Base-by-base conservation (phyloP, 1,140 invertebrate species). In the Cecropterus lyciades region DNA sequence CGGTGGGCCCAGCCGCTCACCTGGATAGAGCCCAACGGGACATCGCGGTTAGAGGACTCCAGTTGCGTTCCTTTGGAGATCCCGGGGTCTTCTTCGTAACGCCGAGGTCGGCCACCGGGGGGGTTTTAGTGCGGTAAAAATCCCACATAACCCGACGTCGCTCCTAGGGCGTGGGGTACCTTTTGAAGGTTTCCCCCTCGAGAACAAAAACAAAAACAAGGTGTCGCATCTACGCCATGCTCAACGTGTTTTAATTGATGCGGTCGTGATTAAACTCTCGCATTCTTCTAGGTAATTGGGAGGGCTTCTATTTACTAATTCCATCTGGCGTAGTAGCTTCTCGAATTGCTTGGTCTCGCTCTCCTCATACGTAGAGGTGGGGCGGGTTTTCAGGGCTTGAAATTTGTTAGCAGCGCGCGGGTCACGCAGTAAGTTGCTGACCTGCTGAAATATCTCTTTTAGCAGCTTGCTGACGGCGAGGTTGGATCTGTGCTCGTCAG, bases 371-470 rank as follows among this genome's bases (percentile, higher is more conserved):
- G 49, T 52, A 8, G 27, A 14, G n/a, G 33, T 52, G 49, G 33
- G 27, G 11, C 49, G 49, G 3, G 24, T 7, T 52, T 52, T 52
- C 4, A 52, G 49, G 10, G 24, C 13, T 8, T 52, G 20, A 33
- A 51, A 52, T 13, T 52, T 52, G n/a, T 33, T 52, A 5, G 24
- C 8, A 52, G n/a, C 43, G 0, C 13, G 49, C 0, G 49, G 49
- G 24, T 52, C 24, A 33, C 49, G 49, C n/a, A 52, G 49, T 33
- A 52, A 33, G n/a, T 52, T 27, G 13, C 24, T 52, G 49, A 52
- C 49, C 14, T 52, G 49, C 1, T 52, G 49, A 7, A 52, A 15
- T 1, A 33, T 27, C 1, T 33, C 49, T 11, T 52, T 52, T 7
- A 27, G 27, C 8, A 52, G 13, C 27, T 52, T 52, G 13, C 49